Conservation (phyloP, 2,113 vertebrate species). For the Rallus limicola region DNA sequence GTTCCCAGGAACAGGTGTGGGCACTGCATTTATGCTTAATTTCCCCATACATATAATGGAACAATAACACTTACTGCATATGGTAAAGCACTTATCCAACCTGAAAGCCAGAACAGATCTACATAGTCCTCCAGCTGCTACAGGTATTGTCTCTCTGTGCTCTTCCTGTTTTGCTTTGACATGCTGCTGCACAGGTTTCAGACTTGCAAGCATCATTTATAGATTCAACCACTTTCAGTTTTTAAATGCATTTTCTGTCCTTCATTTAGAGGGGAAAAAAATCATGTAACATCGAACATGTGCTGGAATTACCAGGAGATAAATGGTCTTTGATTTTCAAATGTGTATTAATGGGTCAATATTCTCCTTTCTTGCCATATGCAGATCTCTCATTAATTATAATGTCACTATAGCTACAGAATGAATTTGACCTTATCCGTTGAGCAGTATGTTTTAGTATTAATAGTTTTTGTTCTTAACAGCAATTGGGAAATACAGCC, state of each 20-base stretch:
- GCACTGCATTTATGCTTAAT: neutral
- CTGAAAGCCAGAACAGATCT: neutral
- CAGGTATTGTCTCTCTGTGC: neutral
- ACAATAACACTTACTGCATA: neutral
- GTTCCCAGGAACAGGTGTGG: neutral
- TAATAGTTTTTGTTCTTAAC: conserved; percentile 50
- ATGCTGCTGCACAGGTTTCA: neutral
- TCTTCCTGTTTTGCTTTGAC: neutral
- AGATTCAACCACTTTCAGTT: neutral
- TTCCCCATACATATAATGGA: neutral
- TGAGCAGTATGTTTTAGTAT: conserved; percentile 26
- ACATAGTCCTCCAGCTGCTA: neutral
- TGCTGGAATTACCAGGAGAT: conserved; percentile 22
- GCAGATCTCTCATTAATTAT: conserved; percentile 57
- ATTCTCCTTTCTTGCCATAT: conserved; percentile 34
- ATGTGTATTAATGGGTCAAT: conserved; percentile 49
- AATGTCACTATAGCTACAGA: neutral
- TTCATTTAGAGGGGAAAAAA: conserved; percentile 7
- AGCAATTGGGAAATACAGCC: conserved; percentile 34
- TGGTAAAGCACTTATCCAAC: neutral
- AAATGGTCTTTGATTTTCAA: conserved; percentile 56
- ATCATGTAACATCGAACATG: neutral
- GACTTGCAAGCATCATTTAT: neutral
- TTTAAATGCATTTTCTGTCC: conserved; percentile 22
- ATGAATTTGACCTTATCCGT: conserved; percentile 43